phyloP scores from a whole-genome alignment of 2,797 vertebrate species.

The Rhynchotus rufescens region DNA sequence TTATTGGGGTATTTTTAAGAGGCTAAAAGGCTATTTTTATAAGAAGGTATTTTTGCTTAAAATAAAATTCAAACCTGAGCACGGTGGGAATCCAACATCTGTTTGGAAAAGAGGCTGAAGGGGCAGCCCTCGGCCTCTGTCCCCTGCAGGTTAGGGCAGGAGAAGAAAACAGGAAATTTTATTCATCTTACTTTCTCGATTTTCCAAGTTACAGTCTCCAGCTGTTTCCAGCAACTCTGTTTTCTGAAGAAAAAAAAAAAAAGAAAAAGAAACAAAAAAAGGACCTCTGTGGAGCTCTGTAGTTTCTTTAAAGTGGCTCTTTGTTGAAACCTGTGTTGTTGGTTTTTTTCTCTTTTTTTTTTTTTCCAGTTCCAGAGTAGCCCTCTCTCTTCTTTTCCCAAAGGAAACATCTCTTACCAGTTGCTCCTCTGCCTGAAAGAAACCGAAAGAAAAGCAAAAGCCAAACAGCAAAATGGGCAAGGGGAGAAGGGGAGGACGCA shows the following conservation, averaged over 20 bases:
- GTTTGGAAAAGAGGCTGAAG: conserved; percentile 51
- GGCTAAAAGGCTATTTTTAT: no score
- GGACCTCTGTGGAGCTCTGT: not conserved
- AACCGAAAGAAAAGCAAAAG: not conserved
- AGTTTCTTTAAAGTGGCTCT: conserved; percentile 52
- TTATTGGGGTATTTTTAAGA: no score
- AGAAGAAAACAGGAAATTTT: conserved; percentile 77
- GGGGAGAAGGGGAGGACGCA: not conserved
- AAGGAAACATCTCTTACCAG: conserved; percentile 63
- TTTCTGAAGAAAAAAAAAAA: not conserved
- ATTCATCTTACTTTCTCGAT: conserved; percentile 69
- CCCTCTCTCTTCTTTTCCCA: conserved; percentile 67
- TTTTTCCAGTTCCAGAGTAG: not conserved
- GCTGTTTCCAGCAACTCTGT: conserved; percentile 72
- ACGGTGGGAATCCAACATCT: conserved; percentile 55
- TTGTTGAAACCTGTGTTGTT: conserved; percentile 52
- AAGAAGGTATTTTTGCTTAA: conserved; percentile 37
- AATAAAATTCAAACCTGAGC: not conserved
- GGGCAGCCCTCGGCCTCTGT: not conserved
- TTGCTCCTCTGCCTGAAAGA: not conserved
- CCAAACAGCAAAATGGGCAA: not conserved
- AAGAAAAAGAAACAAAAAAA: not conserved
- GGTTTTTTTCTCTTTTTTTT: not conserved
- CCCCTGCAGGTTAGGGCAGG: conserved; percentile 38
- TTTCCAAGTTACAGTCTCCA: conserved; percentile 74